Evolutionary conservation across 2,888 invertebrate genomes (phyloP).

Genomic region (Mesorhabditis belari): DNA sequence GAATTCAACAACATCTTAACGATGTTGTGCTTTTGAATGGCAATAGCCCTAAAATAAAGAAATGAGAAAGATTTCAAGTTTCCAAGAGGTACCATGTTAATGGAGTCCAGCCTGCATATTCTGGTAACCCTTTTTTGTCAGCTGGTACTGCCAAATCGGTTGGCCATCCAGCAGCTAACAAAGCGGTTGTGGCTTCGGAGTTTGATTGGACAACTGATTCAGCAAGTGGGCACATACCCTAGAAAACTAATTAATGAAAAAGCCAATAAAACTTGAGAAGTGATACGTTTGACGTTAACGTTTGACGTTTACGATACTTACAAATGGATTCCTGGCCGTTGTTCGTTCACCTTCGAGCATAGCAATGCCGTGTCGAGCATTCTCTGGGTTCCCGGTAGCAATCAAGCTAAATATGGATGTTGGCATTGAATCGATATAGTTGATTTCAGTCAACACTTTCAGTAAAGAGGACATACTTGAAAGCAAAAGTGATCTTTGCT

Average conservation of each 20-base stretch:
- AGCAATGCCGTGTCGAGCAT: constrained; percentile 5
- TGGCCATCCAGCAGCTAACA: constrained; percentile 11
- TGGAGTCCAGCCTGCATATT: constrained; percentile 21
- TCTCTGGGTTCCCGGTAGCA: constrained; percentile 6
- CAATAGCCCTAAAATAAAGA: too few species aligned
- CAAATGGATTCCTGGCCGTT: constrained; percentile 6
- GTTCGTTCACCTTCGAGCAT: constrained; percentile 9
- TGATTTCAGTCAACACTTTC: too few species aligned
- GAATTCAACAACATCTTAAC: constrained; percentile 65
- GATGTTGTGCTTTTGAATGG: constrained; percentile 15
- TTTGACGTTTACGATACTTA: too few species aligned
- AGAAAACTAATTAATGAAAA: not conserved
- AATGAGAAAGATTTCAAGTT: too few species aligned
- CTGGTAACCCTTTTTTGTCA: constrained; percentile 5
- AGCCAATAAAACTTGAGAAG: not conserved
- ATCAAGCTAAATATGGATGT: not conserved
- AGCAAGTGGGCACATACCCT: constrained; percentile 13
- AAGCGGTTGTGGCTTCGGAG: constrained; percentile 5
- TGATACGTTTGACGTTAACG: not conserved
- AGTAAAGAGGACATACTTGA: too few species aligned
- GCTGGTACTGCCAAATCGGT: constrained; percentile 11
- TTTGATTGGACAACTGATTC: constrained; percentile 16
- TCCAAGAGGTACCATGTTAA: too few species aligned
- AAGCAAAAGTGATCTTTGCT: constrained; percentile 12
- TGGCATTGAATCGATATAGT: not conserved